A percentile compares a stretch with the other conserved stretches of the same genome.
Conservation (phyloP, 2,113 vertebrate genomes). For the Pangasianodon gigas region DNA sequence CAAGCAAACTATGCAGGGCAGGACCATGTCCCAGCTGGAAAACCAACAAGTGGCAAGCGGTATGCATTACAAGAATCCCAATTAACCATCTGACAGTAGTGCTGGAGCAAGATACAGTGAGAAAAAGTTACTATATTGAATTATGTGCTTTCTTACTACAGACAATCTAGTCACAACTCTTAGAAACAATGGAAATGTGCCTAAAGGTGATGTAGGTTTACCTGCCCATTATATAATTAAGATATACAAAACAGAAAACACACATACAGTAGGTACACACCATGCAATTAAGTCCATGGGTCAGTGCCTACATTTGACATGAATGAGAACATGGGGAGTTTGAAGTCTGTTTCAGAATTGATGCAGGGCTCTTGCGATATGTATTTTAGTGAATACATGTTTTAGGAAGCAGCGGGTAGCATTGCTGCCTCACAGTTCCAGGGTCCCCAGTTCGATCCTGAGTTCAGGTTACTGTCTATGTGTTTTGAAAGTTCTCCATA, state of each 20-base stretch:
- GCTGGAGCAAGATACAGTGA: not conserved
- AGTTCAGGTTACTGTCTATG: not conserved
- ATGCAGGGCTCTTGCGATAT: not conserved
- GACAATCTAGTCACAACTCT: no score
- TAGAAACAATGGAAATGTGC: not conserved
- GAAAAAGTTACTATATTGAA: not conserved
- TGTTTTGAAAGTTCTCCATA: not conserved
- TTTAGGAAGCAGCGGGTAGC: not conserved
- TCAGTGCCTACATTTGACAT: not conserved
- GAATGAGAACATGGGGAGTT: not conserved
- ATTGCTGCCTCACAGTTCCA: not conserved
- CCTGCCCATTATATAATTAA: not conserved
- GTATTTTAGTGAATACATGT: not conserved
- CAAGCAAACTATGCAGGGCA: constrained; percentile 80
- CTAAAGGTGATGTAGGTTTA: not conserved
- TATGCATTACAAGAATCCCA: constrained; percentile 63
- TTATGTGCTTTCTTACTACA: not conserved
- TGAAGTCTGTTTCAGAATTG: not conserved
- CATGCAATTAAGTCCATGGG: not conserved
- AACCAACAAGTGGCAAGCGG: constrained; percentile 83
- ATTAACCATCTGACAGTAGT: not conserved
- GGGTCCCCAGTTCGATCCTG: not conserved
- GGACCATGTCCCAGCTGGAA: constrained; percentile 89
- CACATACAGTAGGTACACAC: not conserved
- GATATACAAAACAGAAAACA: not conserved